Evolutionary conservation across 2,888 invertebrate genomes (phyloP).

Genomic region (Plebejus anna): DNA sequence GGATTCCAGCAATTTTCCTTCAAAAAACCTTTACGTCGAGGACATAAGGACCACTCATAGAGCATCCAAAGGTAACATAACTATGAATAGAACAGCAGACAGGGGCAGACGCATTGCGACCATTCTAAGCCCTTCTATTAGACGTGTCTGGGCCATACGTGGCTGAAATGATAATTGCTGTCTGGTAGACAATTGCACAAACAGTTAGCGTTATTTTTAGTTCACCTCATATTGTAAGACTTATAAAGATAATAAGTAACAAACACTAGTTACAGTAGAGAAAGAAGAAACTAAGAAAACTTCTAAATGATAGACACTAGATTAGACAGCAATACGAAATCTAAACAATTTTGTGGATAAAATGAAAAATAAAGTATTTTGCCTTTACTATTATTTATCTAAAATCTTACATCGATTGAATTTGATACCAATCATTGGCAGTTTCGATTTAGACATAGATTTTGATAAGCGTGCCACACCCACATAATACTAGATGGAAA

Average conservation of each 20-base stretch:
- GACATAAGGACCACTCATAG: neutral
- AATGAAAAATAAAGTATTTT: too few relatives aligned
- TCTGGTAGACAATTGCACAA: neutral
- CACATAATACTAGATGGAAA: slow-evolving; percentile 20
- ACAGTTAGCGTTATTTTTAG: slow-evolving; percentile 12
- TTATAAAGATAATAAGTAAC: too few relatives aligned
- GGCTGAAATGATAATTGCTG: slow-evolving; percentile 22
- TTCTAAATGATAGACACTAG: neutral
- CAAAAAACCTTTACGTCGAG: neutral
- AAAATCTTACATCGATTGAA: neutral
- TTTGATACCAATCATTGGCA: slow-evolving; percentile 19
- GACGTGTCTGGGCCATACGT: slow-evolving; percentile 16
- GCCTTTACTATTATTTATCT: neutral
- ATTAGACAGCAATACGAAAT: too few relatives aligned
- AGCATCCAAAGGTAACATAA: neutral
- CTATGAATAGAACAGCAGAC: neutral
- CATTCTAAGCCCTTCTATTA: neutral
- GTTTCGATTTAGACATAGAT: slow-evolving; percentile 26
- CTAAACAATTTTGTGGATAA: too few relatives aligned
- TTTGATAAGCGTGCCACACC: slow-evolving; percentile 29
- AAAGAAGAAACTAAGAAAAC: neutral
- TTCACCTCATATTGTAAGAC: neutral
- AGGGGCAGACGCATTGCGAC: neutral
- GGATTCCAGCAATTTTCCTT: neutral
- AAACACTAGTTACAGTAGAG: too few relatives aligned